Evolutionary conservation across 2,888 invertebrate genomes (phyloP).

Genomic region (Tipula vernalis): DNA sequence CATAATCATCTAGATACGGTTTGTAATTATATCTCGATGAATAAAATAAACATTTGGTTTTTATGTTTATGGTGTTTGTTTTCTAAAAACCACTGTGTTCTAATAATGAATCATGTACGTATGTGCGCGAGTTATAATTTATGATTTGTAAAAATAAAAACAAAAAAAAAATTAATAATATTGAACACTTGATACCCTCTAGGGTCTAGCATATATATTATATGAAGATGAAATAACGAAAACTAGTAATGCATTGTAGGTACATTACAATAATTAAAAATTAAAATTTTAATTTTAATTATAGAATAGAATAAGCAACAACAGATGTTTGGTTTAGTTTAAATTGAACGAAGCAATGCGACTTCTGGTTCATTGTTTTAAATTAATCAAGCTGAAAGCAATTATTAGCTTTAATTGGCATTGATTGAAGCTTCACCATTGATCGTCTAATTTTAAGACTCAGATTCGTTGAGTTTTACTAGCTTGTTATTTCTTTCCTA

Average conservation of each 20-base stretch:
- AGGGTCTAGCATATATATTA: not conserved
- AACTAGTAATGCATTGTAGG: not conserved
- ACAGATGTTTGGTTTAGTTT: too few relatives aligned
- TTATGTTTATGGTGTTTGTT: not conserved
- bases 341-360: too few relatives aligned
- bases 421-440: too few relatives aligned
- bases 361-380: too few relatives aligned
- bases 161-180: not conserved
- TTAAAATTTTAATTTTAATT: not conserved
- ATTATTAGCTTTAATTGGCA: too few relatives aligned
- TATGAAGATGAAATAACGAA: not conserved
- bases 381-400: too few relatives aligned
- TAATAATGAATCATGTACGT: not conserved
- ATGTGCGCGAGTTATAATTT: not conserved
- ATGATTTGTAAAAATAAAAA: not conserved
- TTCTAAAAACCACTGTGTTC: not conserved
- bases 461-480: too few relatives aligned
- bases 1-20: not conserved
- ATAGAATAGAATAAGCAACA: not conserved
- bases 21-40: not conserved
- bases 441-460: too few relatives aligned
- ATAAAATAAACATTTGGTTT: not conserved
- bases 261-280: not conserved
- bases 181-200: not conserved
- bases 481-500: too few relatives aligned